Evolutionary conservation across 2,888 invertebrate genomes (phyloP), one percentile per base, ranked within the genome.

Genomic region (Pocota personata): DNA sequence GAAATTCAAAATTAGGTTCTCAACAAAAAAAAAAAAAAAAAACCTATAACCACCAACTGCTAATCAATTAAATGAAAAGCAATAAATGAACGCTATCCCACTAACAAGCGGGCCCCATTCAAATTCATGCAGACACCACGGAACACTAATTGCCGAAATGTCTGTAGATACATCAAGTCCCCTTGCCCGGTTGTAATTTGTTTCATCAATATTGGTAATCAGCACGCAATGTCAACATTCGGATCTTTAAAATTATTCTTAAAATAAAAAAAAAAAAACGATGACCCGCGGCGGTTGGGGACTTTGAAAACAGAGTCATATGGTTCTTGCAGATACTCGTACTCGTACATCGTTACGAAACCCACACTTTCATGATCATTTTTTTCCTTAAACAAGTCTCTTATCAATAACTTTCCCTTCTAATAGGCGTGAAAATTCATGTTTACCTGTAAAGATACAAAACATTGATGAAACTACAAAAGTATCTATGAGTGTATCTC

Each of bases 371-470:
- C 1, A 14, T 67, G 67, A 60, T 71, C 67, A 62, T 67, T n/a
- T n/a, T n/a, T n/a, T n/a, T 40, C 43, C 27, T 43, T 67, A 46
- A 67, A 60, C 62, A 57, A 57, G 24, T 60, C 16, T 55, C 19
- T 8, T 27, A 30, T 50, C 43, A 37, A 64, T 52, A 58, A 12
- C 46, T 55, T 32, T 48, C 46, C 72, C 72, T 32, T 14, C 19
- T 35, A 55, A 55, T n/a, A 55, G 79, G 84, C 50, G 84, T 84
- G 67, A 84, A 84, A 75, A 71, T 43, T 58, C 7, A 46, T 40
- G 64, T 75, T 69, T 80, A 64, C 69, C 52, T 43, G 71, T 57
- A 84, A 52, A 79, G 73, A 62, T 55, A 62, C 62, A 16, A 57
- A 40, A 52, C 19, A 14, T n/a, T 27, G 14, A 21, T 3, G 21